Evolutionary conservation across 2,797 vertebrate species (phyloP), one percentile per base, ranked within the genome.

Genomic region (Urocyon cinereoargenteus): DNA sequence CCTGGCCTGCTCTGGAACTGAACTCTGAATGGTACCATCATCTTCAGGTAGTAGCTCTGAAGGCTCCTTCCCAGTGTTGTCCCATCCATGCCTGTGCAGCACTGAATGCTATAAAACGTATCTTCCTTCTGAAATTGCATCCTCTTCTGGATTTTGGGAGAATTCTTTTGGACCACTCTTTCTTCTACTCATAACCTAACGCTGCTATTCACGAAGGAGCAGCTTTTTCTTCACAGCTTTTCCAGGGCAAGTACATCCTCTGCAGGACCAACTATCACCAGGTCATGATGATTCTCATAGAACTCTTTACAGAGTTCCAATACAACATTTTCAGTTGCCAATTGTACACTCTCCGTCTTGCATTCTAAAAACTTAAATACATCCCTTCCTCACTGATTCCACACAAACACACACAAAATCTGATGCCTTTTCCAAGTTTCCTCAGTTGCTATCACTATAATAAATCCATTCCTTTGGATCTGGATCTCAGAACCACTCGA

Each of bases 61-160:
- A 2, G 22, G 24, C 61, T 45, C 15, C 66, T 40, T 36, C 61
- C 36, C 31, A 26, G 34, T 15, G 0, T 34, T 3, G 49, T 11
- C 84, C 70, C 4, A 0, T 40, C 13, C 0, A 0, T 5, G 16
- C 49, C 15, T 19, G 6, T 0, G 3, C 11, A 28, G 49, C 1
- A 16, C 5, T 21, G 12, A 4, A 28, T 9, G 22, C 12, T 15
- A 6, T 7, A 2, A 64, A 59, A 8, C 3, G 0, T 64, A 59
- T 7, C 6, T 61, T 21, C 72, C 40, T 75, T 55, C 78, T 45
- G 78, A 82, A 77, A 55, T 2, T 9, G 5, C 11, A 6, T 18
- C 49, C 11, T 59, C 36, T 66, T 16, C 45, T 24, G 77, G 55
- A 16, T 90, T 22, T 40, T 9, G 28, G 62, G 7, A 10, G 55